Percentiles rank a stretch among this genome's conserved stretches.
These are phyloP conservation scores for Drosophila bocqueti DNA, from an alignment of 1,140 invertebrate genomes.

Conservation along the genomic window DNA sequence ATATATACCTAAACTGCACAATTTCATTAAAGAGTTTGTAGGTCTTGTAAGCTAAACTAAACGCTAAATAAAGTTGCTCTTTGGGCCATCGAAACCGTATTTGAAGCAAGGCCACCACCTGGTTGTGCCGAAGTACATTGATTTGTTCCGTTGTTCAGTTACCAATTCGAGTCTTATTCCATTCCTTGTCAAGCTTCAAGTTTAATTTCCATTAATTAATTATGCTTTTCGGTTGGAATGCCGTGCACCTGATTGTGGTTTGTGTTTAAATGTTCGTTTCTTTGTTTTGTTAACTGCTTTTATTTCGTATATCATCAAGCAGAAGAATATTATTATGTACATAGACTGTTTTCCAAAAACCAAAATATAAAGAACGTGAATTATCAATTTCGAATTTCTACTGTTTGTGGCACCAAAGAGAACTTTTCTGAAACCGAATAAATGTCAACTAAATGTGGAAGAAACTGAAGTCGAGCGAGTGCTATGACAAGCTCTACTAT, in stretches of 20 bases:
- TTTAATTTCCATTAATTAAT: constrained; percentile 8
- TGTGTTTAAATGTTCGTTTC: constrained; percentile 34
- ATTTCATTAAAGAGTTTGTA: constrained; percentile 75
- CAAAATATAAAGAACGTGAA: constrained; percentile 40
- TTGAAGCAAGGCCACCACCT: constrained; percentile 40
- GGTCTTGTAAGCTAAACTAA: constrained; percentile 64
- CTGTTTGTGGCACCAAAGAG: constrained; percentile 88
- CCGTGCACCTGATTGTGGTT: constrained; percentile 67
- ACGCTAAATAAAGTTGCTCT: constrained; percentile 80
- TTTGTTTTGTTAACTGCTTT: constrained; percentile 20
- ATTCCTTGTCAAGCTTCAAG: constrained; percentile 15
- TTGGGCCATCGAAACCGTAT: constrained; percentile 80
- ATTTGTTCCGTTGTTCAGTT: constrained; percentile 40
- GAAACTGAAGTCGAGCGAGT: constrained; percentile 49
- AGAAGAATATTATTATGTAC: constrained; percentile 77
- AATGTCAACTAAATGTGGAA: constrained; percentile 56
- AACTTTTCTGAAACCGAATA: constrained; percentile 88
- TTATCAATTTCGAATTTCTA: constrained; percentile 77
- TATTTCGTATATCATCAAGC: constrained; percentile 56
- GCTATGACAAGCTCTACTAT: constrained; percentile 53
- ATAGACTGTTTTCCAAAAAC: constrained; percentile 56
- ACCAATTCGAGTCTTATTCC: constrained; percentile 28
- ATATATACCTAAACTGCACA: constrained; percentile 74
- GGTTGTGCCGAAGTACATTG: constrained; percentile 32
- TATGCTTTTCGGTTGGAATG: constrained; percentile 66